A percentile compares a stretch with the other conserved stretches of the same genome.
Conservation (phyloP, 2,888 invertebrate genomes). For the Eilema griseolum region DNA sequence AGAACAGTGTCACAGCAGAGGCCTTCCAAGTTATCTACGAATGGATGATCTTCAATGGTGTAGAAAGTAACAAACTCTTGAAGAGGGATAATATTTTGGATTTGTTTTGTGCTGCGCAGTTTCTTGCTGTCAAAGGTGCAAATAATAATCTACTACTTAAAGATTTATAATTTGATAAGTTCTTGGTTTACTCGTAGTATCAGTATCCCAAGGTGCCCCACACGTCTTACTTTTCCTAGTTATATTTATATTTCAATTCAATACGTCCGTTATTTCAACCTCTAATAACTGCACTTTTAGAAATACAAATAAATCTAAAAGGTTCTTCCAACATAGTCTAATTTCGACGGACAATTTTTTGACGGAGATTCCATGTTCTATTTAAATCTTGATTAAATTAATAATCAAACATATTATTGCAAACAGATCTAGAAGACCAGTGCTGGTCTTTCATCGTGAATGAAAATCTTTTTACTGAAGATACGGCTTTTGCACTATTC, state of each 20-base stretch:
- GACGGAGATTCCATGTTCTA: too few species aligned
- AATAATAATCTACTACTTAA: background rate
- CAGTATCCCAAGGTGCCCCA: background rate
- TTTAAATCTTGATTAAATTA: background rate
- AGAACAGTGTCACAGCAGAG: constrained; percentile 80
- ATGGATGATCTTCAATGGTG: constrained; percentile 91
- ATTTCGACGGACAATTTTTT: background rate
- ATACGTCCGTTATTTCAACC: background rate
- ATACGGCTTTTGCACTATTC: constrained; percentile 91
- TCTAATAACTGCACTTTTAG: background rate
- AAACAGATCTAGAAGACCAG: constrained; percentile 90
- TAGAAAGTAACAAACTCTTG: constrained; percentile 88
- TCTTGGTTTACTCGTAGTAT: background rate
- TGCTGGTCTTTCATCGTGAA: constrained; percentile 92
- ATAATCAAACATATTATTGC: background rate
- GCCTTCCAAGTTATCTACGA: constrained; percentile 92
- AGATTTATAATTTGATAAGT: background rate
- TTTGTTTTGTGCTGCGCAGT: constrained; percentile 91
- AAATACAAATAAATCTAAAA: background rate
- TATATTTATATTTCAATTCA: too few species aligned
- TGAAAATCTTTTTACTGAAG: constrained; percentile 90
- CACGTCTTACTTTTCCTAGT: background rate
- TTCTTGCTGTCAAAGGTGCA: constrained; percentile 89
- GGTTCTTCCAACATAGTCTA: background rate
- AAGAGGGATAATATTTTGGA: constrained; percentile 91